Evolutionary conservation across 2,888 invertebrate species (phyloP).

Genomic region (Himalopsyche tibetana): DNA sequence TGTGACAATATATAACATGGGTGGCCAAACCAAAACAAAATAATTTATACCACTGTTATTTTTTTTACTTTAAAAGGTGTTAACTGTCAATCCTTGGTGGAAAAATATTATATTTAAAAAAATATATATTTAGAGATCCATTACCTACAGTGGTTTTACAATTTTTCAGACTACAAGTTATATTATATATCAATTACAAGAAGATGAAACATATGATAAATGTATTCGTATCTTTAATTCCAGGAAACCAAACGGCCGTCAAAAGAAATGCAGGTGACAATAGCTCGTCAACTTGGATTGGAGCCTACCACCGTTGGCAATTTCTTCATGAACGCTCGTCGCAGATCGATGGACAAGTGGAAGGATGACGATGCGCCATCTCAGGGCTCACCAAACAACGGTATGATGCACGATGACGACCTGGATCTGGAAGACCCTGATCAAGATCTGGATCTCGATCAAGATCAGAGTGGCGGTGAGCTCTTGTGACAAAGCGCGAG

Average conservation of each 20-base stretch:
- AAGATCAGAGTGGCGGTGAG: slow-evolving; percentile 70
- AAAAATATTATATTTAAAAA: no score
- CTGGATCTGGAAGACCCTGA: slow-evolving; percentile 77
- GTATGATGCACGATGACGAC: slow-evolving; percentile 72
- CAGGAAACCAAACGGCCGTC: slow-evolving; percentile 99
- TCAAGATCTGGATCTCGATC: slow-evolving; percentile 71
- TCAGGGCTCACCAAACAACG: slow-evolving; percentile 73
- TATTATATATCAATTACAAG: no score
- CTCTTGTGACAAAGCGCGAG: slow-evolving; percentile 67
- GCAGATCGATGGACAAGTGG: slow-evolving; percentile 99
- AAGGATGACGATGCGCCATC: slow-evolving; percentile 91
- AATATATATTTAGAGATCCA: no score
- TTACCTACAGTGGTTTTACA: no score
- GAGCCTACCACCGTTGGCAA: slow-evolving; percentile 99
- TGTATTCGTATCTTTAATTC: slow-evolving; percentile 66
- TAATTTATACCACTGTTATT: no score
- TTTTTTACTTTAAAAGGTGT: no score
- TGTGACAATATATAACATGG: no score
- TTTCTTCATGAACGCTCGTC: slow-evolving; percentile 99
- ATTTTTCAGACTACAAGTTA: no score
- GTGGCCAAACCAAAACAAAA: no score
- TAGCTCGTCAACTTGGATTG: slow-evolving; percentile 96
- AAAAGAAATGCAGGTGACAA: slow-evolving; percentile 99
- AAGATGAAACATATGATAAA: no score
- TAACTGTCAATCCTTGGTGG: no score